phyloP scores from a whole-genome alignment of 2,797 vertebrate genomes.

The Anas bernieri region DNA sequence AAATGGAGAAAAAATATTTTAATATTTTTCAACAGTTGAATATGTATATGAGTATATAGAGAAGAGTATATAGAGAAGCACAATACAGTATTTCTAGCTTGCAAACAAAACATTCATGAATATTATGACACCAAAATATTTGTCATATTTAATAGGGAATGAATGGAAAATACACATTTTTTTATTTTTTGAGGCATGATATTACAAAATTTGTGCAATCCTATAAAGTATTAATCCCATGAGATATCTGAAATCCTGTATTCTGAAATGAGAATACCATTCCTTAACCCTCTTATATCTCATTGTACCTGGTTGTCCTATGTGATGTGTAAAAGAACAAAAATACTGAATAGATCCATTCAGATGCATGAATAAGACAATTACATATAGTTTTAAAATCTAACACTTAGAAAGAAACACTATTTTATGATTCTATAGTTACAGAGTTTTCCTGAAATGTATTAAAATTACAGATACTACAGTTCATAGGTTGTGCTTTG shows the following conservation, averaged over 20 bases:
- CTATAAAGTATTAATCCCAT: not conserved
- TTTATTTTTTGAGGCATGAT: not conserved
- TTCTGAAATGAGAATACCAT: slow-evolving; percentile 39
- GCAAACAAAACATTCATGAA: not conserved
- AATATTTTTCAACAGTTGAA: slow-evolving; percentile 6
- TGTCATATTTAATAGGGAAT: not conserved
- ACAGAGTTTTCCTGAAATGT: not conserved
- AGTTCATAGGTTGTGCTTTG: not conserved
- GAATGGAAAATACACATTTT: not conserved
- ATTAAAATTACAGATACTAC: not conserved
- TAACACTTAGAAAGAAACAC: not conserved
- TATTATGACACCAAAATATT: not conserved
- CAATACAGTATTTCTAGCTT: not conserved
- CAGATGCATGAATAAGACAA: not conserved
- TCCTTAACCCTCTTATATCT: not conserved
- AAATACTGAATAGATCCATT: not conserved
- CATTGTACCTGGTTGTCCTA: not conserved
- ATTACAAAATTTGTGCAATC: not conserved
- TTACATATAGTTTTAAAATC: not conserved
- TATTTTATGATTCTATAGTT: not conserved
- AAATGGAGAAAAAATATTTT: not conserved
- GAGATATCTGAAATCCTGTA: not conserved
- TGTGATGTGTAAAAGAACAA: not conserved
- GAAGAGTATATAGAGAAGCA: not conserved
- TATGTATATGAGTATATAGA: too few species aligned